Conservation (phyloP, 2,797 vertebrate species). For the Notolepis coatsorum region DNA sequence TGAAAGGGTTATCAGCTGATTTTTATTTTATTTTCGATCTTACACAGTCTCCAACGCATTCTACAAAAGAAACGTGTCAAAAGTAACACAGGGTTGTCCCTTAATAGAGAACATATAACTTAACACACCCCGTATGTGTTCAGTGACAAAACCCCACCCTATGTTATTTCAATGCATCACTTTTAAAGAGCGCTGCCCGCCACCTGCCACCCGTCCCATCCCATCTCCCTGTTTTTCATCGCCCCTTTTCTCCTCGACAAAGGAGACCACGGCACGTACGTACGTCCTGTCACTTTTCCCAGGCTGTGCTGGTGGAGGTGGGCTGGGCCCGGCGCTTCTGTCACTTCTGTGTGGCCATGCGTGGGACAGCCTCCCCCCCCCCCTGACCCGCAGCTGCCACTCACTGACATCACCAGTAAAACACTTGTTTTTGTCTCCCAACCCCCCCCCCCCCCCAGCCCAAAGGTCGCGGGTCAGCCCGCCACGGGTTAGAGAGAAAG, state of each 20-base stretch:
- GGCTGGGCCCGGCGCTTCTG: slow-evolving; percentile 8
- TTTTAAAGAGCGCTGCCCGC: too few species aligned
- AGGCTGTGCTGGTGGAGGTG: slow-evolving; percentile 34
- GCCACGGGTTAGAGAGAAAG: slow-evolving; percentile 41
- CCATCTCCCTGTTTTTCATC: neutral
- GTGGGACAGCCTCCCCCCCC: slow-evolving; percentile 58
- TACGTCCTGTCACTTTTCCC: slow-evolving; percentile 67
- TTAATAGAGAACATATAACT: too few species aligned
- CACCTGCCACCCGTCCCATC: neutral
- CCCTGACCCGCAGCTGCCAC: slow-evolving; percentile 71
- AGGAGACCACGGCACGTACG: slow-evolving; percentile 22
- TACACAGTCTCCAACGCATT: too few species aligned
- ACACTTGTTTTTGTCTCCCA: slow-evolving; percentile 56
- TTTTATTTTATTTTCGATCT: too few species aligned
- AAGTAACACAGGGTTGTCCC: too few species aligned
- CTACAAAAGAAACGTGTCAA: too few species aligned
- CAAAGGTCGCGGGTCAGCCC: slow-evolving; percentile 70
- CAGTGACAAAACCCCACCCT: too few species aligned
- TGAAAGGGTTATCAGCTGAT: too few species aligned
- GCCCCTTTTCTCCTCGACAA: slow-evolving; percentile 24
- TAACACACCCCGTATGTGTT: too few species aligned
- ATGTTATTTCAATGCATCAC: too few species aligned
- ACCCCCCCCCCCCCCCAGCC: neutral
- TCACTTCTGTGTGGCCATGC: slow-evolving; percentile 67
- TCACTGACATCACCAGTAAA: slow-evolving; percentile 63